Evolutionary conservation across 2,113 vertebrate genomes (phyloP).

Genomic region (Seriola quinqueradiata): DNA sequence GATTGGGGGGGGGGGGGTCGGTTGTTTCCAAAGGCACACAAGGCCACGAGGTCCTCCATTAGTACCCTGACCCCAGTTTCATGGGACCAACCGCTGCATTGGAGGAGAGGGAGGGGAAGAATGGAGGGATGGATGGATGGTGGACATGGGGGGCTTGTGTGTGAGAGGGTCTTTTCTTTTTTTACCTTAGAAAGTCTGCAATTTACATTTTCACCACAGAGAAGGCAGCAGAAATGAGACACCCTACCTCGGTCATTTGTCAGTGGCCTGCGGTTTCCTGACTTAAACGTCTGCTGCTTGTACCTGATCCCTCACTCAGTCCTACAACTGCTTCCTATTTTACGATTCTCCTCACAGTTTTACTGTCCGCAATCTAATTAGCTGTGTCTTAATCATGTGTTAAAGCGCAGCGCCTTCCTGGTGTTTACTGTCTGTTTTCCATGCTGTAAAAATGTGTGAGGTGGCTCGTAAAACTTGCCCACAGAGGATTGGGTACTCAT

Average conservation of each 20-base stretch:
- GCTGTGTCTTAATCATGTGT: constrained; percentile 81
- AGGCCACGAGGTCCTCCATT: constrained; percentile 87
- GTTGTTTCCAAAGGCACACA: constrained; percentile 82
- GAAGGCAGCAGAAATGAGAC: constrained; percentile 70
- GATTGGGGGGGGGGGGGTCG: constrained; percentile 65
- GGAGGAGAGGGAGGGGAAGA: constrained; percentile 64
- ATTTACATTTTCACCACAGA: constrained; percentile 76
- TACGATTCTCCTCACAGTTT: constrained; percentile 79
- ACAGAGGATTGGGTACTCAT: constrained; percentile 58
- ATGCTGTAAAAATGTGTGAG: constrained; percentile 83
- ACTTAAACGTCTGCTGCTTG: constrained; percentile 50
- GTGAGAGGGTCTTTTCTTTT: constrained; percentile 41
- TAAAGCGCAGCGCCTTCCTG: constrained; percentile 78
- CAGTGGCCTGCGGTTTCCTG: constrained; percentile 63
- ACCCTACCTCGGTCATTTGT: constrained; percentile 72
- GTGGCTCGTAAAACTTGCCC: constrained; percentile 76
- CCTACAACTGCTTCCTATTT: constrained; percentile 53
- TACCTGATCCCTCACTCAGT: constrained; percentile 55
- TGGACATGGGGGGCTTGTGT: constrained; percentile 49
- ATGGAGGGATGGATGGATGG: constrained; percentile 68
- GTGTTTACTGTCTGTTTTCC: constrained; percentile 85
- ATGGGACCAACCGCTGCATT: constrained; percentile 73
- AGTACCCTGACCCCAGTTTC: constrained; percentile 85
- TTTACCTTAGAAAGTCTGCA: constrained; percentile 75
- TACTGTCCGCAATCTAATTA: constrained; percentile 83